Evolutionary conservation across 2,888 invertebrate species (phyloP).

Genomic region (Patella depressa): DNA sequence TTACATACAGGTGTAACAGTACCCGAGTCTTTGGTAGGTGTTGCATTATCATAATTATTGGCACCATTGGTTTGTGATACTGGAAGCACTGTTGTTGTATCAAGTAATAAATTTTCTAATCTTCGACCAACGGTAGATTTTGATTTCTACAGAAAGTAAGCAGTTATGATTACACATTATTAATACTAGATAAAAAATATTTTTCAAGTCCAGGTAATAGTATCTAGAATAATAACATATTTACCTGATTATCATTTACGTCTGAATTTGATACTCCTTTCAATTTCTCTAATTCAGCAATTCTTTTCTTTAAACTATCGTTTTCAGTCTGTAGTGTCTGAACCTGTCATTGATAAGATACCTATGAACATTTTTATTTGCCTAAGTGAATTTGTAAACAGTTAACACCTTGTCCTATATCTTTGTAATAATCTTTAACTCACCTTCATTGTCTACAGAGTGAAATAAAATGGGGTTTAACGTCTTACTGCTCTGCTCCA

Average conservation of each 20-base stretch:
- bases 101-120: conserved; percentile 76
- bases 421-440: neutral
- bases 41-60: conserved; percentile 22
- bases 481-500: too few relatives aligned
- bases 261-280: conserved; percentile 59
- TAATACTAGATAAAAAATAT: conserved; percentile 9
- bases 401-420: neutral
- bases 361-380: neutral
- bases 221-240: conserved; percentile 8
- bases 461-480: too few relatives aligned
- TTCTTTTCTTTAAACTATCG: conserved; percentile 84
- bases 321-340: conserved; percentile 90
- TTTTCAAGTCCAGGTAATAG: conserved; percentile 29
- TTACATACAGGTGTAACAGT: conserved; percentile 25
- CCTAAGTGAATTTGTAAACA: neutral
- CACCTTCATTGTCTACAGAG: too few relatives aligned
- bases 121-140: conserved; percentile 66
- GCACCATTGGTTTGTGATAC: conserved; percentile 28
- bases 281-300: conserved; percentile 79
- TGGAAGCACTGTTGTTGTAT: conserved; percentile 30
- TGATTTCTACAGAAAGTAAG: neutral
- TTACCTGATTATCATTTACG: conserved; percentile 51
- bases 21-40: conserved; percentile 20
- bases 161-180: neutral
- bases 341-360: conserved; percentile 48